Evolutionary conservation across 2,113 vertebrate genomes (phyloP).

Genomic region (Oreamnos americanus): DNA sequence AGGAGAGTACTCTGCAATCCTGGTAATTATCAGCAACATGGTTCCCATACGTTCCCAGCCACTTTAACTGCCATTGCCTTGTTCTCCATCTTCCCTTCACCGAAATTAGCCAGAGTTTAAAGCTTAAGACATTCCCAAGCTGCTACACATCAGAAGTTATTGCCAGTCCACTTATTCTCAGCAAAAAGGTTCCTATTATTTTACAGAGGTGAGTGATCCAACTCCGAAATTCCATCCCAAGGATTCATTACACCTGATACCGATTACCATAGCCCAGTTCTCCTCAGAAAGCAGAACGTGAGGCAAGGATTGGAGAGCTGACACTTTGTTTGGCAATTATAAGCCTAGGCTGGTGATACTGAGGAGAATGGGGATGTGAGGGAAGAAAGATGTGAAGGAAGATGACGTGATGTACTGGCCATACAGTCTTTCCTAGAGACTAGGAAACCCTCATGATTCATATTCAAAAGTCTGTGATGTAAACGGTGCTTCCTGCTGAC

Average conservation of each 20-base stretch:
- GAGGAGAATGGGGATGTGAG: neutral
- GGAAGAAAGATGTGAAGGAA: neutral
- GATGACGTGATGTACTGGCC: neutral
- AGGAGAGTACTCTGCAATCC: neutral
- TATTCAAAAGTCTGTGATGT: neutral
- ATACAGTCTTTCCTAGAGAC: neutral
- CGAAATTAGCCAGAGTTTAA: neutral
- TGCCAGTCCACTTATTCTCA: neutral
- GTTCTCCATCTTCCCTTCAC: neutral
- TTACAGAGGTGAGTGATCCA: neutral
- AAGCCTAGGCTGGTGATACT: neutral
- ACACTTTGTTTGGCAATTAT: neutral
- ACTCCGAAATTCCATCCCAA: neutral
- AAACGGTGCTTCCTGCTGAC: neutral
- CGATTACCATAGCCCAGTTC: neutral
- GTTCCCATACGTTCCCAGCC: neutral
- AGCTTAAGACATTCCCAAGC: neutral
- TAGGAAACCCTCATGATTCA: neutral
- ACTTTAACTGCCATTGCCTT: neutral
- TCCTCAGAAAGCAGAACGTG: neutral
- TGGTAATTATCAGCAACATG: neutral
- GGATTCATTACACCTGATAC: neutral
- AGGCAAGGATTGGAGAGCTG: neutral
- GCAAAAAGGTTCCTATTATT: neutral
- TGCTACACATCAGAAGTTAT: neutral